Percentiles rank a stretch among this genome's conserved stretches.
phyloP scores from a whole-genome alignment of 2,797 vertebrate genomes.

The Avahi laniger region DNA sequence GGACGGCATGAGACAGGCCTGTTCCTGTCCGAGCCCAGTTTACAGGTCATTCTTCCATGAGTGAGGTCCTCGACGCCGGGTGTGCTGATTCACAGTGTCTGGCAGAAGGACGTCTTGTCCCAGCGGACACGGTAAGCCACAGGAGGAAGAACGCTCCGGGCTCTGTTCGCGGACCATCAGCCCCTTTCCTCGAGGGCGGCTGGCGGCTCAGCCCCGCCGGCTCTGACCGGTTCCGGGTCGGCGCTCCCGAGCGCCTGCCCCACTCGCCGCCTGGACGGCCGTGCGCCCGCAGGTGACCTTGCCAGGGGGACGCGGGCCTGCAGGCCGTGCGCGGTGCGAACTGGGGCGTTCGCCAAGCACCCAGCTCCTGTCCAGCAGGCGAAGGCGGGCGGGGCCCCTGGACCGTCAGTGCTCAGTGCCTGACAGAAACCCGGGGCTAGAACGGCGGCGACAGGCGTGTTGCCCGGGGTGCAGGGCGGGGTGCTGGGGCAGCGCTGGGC shows the following conservation, averaged over 20 bases:
- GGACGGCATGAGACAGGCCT: no score
- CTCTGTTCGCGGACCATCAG: rapidly evolving
- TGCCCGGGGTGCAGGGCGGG: background rate
- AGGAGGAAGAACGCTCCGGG: rapidly evolving
- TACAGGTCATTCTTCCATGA: rapidly evolving
- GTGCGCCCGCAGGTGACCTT: background rate
- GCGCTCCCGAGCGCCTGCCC: rapidly evolving
- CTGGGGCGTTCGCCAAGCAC: rapidly evolving
- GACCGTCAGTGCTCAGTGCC: background rate
- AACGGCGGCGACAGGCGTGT: rapidly evolving
- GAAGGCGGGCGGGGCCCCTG: background rate
- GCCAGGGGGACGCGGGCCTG: rapidly evolving
- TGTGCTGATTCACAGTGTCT: rapidly evolving
- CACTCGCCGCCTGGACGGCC: rapidly evolving
- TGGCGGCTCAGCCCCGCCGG: rapidly evolving
- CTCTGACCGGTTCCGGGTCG: rapidly evolving
- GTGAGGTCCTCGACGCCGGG: rapidly evolving
- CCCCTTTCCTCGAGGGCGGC: rapidly evolving
- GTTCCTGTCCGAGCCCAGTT: background rate
- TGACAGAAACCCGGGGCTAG: background rate
- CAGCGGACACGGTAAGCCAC: rapidly evolving
- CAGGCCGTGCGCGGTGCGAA: no score
- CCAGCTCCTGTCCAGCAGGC: background rate
- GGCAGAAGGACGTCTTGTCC: rapidly evolving
- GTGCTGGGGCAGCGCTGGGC: background rate